phyloP scores from a whole-genome alignment of 2,888 invertebrate genomes.

The Tinea trinotella region DNA sequence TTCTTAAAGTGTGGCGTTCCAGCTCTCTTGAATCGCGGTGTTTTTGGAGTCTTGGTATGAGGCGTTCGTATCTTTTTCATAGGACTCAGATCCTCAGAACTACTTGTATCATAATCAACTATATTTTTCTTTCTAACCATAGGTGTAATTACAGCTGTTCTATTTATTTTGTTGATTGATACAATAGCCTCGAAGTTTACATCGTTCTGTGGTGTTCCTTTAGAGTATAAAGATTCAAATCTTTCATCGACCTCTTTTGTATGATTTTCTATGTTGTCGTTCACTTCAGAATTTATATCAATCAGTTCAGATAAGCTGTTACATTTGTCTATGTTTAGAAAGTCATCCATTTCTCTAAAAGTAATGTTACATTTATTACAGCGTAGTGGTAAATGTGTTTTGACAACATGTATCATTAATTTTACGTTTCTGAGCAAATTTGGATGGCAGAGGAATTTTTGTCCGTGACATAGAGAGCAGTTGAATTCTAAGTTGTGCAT shows the following conservation, averaged over 20 bases:
- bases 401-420: constrained; percentile 44
- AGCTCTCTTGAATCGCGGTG: constrained; percentile 41
- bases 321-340: constrained; percentile 46
- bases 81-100: constrained; percentile 34
- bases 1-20: constrained; percentile 58
- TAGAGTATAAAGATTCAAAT: constrained; percentile 47
- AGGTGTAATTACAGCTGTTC: constrained; percentile 58
- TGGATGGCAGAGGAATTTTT: constrained; percentile 44
- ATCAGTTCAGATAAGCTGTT: constrained; percentile 52
- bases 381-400: constrained; percentile 49
- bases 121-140: constrained; percentile 44
- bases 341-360: constrained; percentile 51
- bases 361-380: constrained; percentile 52
- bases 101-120: constrained; percentile 58
- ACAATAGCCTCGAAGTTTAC: constrained; percentile 46
- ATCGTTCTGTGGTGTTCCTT: constrained; percentile 24
- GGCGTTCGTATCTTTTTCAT: constrained; percentile 33
- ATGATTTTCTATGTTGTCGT: constrained; percentile 23
- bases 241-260: constrained; percentile 39
- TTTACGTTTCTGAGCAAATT: constrained; percentile 35
- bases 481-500: constrained; percentile 51
- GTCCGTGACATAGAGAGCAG: constrained; percentile 55
- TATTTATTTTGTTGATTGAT: constrained; percentile 42
- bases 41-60: constrained; percentile 41
- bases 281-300: constrained; percentile 27